Base-by-base conservation (phyloP, 2,113 vertebrate species). In the Nymphicus hollandicus region DNA sequence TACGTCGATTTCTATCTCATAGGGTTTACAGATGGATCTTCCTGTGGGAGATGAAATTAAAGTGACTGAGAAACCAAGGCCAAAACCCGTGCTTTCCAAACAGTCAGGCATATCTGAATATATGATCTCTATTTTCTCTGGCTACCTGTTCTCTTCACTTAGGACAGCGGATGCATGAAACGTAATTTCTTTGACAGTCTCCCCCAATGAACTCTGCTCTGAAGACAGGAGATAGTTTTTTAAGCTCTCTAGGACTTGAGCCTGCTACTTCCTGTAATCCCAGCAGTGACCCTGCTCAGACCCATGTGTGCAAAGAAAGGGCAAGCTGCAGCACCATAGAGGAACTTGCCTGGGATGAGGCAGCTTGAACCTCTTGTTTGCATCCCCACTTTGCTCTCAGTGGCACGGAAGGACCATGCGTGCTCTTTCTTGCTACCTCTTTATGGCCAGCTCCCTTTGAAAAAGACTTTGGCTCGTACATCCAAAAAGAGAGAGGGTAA, bases 21-120 rank as follows among this genome's bases (percentile, higher is more conserved):
- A 89, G 47, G 28, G 23, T 91, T 88, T 91, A 77, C 72, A 93
- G 89, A 61, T 88, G n/a, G 76, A 64, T 96, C 44, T 86, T 72
- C 53, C 64, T 37, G 44, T 86, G 68, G 86, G 80, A 92, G 76
- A 84, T 47, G 53, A 86, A 92, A 92, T 52, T 31, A 4, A 92
- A 81, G 31, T 49, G 28, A 43, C 49, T 83, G 68, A 84, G 80
- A 86, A 96, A 70, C 18, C 64, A 80, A 84, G 68, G 83, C 31
- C 76, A 86, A 92, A 88, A 64, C 33, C 37, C 17, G n/a, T 0
- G 0, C 88, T 53, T 7, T 80, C 53, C 27, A 88, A 65, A 37
- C 17, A 47, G 23, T 16, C 24, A 66, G 41, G 53, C 44, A 7
- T 70, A 92, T 81, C 81, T 55, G 49, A 66, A 69, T 41, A 15